phyloP scores from a whole-genome alignment of 2,113 vertebrate species.

The Oncorhynchus kisutch region DNA sequence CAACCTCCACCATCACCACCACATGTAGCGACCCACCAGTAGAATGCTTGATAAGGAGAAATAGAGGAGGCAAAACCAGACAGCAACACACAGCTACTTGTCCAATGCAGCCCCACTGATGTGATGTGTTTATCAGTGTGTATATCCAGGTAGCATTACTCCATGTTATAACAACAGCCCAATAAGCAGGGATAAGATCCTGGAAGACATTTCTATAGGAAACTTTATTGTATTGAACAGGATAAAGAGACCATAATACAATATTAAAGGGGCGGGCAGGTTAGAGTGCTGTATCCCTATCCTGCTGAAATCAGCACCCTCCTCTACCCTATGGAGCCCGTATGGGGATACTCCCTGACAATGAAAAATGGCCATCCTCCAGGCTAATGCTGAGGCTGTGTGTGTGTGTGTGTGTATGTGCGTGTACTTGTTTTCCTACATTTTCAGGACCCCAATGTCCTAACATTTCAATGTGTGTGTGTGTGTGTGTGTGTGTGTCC shows the following conservation, averaged over 20 bases:
- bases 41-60: no score
- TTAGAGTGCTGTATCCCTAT: constrained; percentile 63
- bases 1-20: no score
- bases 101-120: no score
- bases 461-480: no score
- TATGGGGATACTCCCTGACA: constrained; percentile 59
- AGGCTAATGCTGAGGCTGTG: constrained; percentile 39
- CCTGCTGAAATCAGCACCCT: constrained; percentile 74
- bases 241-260: constrained; percentile 37
- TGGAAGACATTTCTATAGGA: constrained; percentile 58
- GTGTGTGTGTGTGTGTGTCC: no score
- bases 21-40: no score
- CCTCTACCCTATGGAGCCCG: constrained; percentile 54
- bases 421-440: no score
- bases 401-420: not conserved
- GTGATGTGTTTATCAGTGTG: no score
- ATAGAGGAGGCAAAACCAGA: no score
- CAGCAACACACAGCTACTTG: no score
- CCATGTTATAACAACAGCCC: constrained; percentile 26
- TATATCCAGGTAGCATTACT: not conserved
- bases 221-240: constrained; percentile 44
- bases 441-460: not conserved
- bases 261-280: constrained; percentile 50
- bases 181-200: constrained; percentile 38
- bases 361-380: constrained; percentile 73